Evolutionary conservation across 2,888 invertebrate species (phyloP).

Genomic region (Amblyjoppa fuscipennis): DNA sequence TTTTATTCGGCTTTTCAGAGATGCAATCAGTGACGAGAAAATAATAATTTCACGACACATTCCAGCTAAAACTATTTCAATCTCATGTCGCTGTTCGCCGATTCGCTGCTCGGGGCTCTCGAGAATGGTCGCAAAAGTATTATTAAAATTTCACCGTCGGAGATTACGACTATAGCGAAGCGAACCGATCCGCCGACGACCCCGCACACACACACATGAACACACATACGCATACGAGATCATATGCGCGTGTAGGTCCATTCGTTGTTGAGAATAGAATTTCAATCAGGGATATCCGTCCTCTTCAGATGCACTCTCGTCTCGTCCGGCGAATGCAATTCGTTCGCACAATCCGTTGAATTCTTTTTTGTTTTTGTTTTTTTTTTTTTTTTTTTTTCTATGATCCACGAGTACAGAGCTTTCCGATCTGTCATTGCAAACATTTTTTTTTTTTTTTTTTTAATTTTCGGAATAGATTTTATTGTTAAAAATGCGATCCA

Average conservation of each 20-base stretch:
- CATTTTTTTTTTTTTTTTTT: too few relatives aligned
- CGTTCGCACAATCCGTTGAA: slow-evolving; percentile 30
- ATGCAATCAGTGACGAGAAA: not conserved
- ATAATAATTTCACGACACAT: not conserved
- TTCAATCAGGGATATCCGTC: slow-evolving; percentile 49
- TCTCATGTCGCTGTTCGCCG: slow-evolving; percentile 38
- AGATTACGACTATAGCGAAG: slow-evolving; percentile 41
- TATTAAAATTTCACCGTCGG: slow-evolving; percentile 57
- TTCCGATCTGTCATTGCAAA: too few relatives aligned
- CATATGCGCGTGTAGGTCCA: slow-evolving; percentile 16
- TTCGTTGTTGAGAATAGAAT: slow-evolving; percentile 49
- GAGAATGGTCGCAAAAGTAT: slow-evolving; percentile 5
- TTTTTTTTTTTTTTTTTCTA: not conserved
- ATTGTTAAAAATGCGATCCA: too few relatives aligned
- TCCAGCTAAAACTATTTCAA: slow-evolving; percentile 10
- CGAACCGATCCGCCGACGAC: slow-evolving; percentile 44
- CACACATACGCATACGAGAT: not conserved
- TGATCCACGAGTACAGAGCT: not conserved
- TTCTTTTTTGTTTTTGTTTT: slow-evolving; percentile 10
- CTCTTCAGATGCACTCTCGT: slow-evolving; percentile 39
- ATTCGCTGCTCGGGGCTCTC: slow-evolving; percentile 16
- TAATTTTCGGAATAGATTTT: too few relatives aligned
- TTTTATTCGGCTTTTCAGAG: not conserved
- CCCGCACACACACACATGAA: slow-evolving; percentile 1
- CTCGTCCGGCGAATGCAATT: slow-evolving; percentile 47